Base-by-base conservation (phyloP, 2,797 vertebrate genomes). In the Hozukius guyotensis region DNA sequence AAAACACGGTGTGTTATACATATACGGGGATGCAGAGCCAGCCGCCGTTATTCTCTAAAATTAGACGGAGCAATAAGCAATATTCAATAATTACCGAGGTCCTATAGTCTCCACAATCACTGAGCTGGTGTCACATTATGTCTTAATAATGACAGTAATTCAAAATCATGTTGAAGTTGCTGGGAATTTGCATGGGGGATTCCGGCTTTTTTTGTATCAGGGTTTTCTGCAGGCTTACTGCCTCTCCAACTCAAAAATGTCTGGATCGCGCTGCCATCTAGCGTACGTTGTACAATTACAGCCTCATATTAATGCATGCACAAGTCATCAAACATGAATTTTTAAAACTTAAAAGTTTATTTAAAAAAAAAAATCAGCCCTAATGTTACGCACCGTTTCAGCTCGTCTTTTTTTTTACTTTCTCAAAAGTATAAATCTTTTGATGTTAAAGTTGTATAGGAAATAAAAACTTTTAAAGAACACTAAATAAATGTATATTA, bases 251-350 rank as follows among this genome's bases (percentile, higher is more conserved):
- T 92, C 90, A 88, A 90, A 95, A 98, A 98, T 97, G 94, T 96
- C 97, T 98, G 97, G 97, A 96, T 96, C 96, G 92, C 96, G 96
- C 97, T 99, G 98, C 98, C 98, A 99, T 97, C 98, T 99, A 99
- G 98, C 96, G 98, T 98, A 97, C 97, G 94, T 94, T 96, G 95
- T 91, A 92, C 94, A 94, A 96, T 95, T 96, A 94, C 96, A 96
- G 69, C 92, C 81, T 89, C 86, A 89, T 75, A 83, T 80, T 63
- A 90, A 84, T 86, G 77, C 78, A 89, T 86, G 81, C 82, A 89
- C 90, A 71, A 93, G 88, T 89, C 89, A 90, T 75, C 78, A 80
- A 81, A 80, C 85, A 87, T 89, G 52, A 25, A 71, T 80, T 88
- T 88, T 80, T 77, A 57, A 82, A 82, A 74, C 56, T 34, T 62